A percentile compares a stretch with the other conserved stretches of the same genome.
Conservation (phyloP, 1,140 invertebrate species). For the Drosophila athabasca region DNA sequence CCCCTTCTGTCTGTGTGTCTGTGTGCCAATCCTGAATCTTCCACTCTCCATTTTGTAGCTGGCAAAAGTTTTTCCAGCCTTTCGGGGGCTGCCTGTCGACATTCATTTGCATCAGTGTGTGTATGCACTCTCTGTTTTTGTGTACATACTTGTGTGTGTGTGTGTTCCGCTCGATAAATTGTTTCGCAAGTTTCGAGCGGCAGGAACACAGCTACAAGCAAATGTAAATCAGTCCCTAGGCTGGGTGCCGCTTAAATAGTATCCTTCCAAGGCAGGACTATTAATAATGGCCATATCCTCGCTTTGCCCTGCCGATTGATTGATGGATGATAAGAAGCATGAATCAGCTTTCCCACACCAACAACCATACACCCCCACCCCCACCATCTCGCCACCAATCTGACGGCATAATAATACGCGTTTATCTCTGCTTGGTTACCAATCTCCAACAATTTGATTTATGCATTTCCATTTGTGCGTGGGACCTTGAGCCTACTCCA, state of each 20-base stretch:
- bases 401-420: slow-evolving; percentile 75
- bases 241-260: slow-evolving; percentile 25
- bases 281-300: slow-evolving; percentile 60
- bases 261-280: slow-evolving; percentile 45
- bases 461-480: slow-evolving; percentile 75
- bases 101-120: slow-evolving; percentile 50
- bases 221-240: slow-evolving; percentile 41
- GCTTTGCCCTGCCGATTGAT: slow-evolving; percentile 59
- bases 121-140: not conserved
- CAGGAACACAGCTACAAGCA: slow-evolving; percentile 3
- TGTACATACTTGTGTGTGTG: slow-evolving; percentile 22
- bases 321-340: slow-evolving; percentile 73
- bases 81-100: slow-evolving; percentile 53
- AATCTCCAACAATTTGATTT: slow-evolving; percentile 75
- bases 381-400: slow-evolving; percentile 19
- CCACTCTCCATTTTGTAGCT: slow-evolving; percentile 39
- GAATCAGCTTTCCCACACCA: slow-evolving; percentile 35
- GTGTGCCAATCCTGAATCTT: slow-evolving; percentile 26
- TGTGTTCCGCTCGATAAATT: slow-evolving; percentile 65
- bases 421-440: slow-evolving; percentile 78
- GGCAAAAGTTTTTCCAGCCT: slow-evolving; percentile 51
- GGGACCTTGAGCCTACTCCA: slow-evolving; percentile 11
- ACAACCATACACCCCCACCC: not conserved
- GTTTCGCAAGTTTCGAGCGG: slow-evolving; percentile 44
- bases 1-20: not conserved